Evolutionary conservation across 2,888 invertebrate genomes (phyloP), one percentile per base, ranked within the genome.

Genomic region (Mesoligia furuncula): DNA sequence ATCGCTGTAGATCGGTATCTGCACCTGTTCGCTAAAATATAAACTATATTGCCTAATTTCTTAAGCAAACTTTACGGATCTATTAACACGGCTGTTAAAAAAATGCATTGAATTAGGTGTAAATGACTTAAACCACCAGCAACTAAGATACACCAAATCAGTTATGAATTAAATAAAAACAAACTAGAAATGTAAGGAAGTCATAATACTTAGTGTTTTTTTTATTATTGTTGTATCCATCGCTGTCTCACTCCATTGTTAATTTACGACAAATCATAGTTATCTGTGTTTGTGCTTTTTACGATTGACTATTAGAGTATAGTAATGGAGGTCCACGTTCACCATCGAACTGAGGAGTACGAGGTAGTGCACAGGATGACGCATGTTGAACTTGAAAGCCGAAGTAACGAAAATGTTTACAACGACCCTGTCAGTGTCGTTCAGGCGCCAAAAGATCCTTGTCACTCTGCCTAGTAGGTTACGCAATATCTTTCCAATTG

Each of bases 1-100:
- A 36, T 39, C 69, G 45, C 36, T 62, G 45, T 57, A 65, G 61
- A 67, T 79, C 31, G 5, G 11, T 79, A 75, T 75, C 76, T 20
- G 9, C 13, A 36, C 36, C 17, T 24, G 24, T n/a, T n/a, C 11
- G 17, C 31, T 48, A 27, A n/a, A 45, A 31, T 59, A 31, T 24
- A 20, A 42, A 51, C 13, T 42, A 39, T 81, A 59, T 13, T 15
- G 13, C 9, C 51, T 59, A 24, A 59, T n/a, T n/a, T 71, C 9
- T 51, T 51, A 27, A 48, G 42, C 1, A 54, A 65, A 81, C 39
- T 8, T 42, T 39, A n/a, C 15, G 24, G 15, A 45, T 62, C 24
- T n/a, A 13, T 31, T 27, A 51, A 64, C 54, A 15, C 15, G 4
- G 0, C 13, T 57, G 3, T 48, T 27, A 42, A 31, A n/a, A n/a